phyloP scores from a whole-genome alignment of 1,140 invertebrate species.

The Chironomus tepperi region DNA sequence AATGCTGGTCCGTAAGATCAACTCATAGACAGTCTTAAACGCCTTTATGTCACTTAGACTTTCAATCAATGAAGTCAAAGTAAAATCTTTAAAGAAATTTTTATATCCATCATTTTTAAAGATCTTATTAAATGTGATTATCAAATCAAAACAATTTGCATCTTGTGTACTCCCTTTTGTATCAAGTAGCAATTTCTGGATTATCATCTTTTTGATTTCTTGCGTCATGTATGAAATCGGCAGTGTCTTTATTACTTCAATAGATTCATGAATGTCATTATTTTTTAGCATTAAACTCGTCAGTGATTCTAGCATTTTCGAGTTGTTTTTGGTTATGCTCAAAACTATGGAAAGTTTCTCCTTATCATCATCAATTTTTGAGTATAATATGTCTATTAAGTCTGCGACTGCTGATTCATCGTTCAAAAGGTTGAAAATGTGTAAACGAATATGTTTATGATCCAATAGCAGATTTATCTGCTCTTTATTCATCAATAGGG shows the following conservation, averaged over 20 bases:
- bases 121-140: neutral
- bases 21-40: neutral
- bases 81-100: slow-evolving; percentile 1
- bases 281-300: neutral
- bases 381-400: neutral
- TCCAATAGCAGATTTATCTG: neutral
- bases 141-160: neutral
- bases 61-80: neutral
- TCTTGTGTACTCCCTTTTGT: neutral
- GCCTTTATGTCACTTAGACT: neutral
- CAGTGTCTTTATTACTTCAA: neutral
- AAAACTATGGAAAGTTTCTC: neutral
- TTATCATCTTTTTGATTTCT: neutral
- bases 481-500: neutral
- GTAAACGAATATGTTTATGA: neutral
- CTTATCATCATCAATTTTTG: neutral
- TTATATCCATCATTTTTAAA: slow-evolving; percentile 4
- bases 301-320: neutral
- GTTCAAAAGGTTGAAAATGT: neutral
- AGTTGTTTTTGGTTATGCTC: neutral
- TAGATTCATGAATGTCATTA: neutral
- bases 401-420: neutral
- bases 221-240: neutral
- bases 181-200: neutral
- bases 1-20: neutral